Evolutionary conservation across 2,797 vertebrate genomes (phyloP).

Genomic region (Silurus lanzhouensis): DNA sequence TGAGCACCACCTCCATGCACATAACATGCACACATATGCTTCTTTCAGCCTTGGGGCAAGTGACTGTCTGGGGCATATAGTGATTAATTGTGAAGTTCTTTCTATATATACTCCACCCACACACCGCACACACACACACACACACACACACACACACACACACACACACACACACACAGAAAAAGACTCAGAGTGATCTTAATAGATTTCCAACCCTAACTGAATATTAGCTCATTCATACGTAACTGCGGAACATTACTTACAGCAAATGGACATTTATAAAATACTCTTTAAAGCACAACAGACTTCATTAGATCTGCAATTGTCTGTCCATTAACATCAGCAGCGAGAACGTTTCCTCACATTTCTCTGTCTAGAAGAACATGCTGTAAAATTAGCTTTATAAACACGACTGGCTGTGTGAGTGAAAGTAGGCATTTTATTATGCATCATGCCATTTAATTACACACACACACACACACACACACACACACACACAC

Average conservation of each 20-base stretch:
- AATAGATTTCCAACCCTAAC: slow-evolving; percentile 19
- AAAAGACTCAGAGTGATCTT: slow-evolving; percentile 1
- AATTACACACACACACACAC: background rate
- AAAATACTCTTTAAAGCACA: slow-evolving; percentile 4
- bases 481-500: no score
- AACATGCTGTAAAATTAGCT: background rate
- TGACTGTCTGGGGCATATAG: slow-evolving; percentile 35
- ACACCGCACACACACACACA: background rate
- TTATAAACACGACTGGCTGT: background rate
- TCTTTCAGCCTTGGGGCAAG: slow-evolving; percentile 55
- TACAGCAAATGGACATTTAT: slow-evolving; percentile 36
- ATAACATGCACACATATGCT: slow-evolving; percentile 39
- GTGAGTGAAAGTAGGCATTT: background rate
- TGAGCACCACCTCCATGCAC: slow-evolving; percentile 17
- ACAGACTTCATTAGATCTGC: background rate
- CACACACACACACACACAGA: background rate
- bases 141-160: background rate
- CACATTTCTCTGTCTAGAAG: background rate
- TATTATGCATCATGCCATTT: background rate
- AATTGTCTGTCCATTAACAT: slow-evolving; percentile 8
- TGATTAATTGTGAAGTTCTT: slow-evolving; percentile 43
- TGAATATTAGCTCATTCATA: slow-evolving; percentile 31
- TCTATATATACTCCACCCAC: background rate
- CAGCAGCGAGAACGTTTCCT: background rate
- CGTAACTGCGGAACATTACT: slow-evolving; percentile 22